A percentile compares a stretch with the other conserved stretches of the same genome.
These are phyloP conservation scores for Amiota communis DNA, from an alignment of 2,888 invertebrate species.

Conservation along the genomic window DNA sequence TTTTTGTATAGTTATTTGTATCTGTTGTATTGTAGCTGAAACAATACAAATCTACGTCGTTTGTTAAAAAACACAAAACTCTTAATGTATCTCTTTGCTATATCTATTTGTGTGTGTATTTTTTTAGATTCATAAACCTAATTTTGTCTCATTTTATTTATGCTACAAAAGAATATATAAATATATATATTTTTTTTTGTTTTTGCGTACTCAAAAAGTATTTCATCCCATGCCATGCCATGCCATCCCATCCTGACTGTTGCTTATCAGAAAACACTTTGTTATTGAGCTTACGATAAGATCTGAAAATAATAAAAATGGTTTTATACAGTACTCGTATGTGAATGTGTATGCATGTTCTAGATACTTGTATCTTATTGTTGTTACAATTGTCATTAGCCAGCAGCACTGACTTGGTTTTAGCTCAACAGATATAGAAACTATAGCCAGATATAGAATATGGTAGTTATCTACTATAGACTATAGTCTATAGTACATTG, in stretches of 20 bases:
- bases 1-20: too few relatives aligned
- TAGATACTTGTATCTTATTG: background rate
- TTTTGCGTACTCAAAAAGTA: background rate
- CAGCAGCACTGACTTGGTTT: background rate
- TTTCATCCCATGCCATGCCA: too few relatives aligned
- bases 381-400: background rate
- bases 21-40: too few relatives aligned
- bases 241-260: background rate
- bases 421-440: background rate
- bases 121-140: background rate
- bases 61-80: background rate
- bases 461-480: too few relatives aligned
- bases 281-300: constrained; percentile 8
- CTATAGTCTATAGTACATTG: too few relatives aligned
- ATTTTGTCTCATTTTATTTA: background rate
- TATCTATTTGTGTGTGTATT: constrained; percentile 3
- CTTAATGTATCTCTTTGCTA: background rate
- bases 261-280: constrained; percentile 12
- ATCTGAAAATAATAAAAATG: background rate
- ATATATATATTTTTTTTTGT: constrained; percentile 10
- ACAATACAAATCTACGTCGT: too few relatives aligned
- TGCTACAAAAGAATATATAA: background rate
- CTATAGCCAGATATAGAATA: background rate
- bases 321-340: too few relatives aligned
- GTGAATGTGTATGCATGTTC: too few relatives aligned